A percentile compares a stretch with the other conserved stretches of the same genome.
Conservation (phyloP, 1,140 invertebrate species). For the Galleria mellonella region DNA sequence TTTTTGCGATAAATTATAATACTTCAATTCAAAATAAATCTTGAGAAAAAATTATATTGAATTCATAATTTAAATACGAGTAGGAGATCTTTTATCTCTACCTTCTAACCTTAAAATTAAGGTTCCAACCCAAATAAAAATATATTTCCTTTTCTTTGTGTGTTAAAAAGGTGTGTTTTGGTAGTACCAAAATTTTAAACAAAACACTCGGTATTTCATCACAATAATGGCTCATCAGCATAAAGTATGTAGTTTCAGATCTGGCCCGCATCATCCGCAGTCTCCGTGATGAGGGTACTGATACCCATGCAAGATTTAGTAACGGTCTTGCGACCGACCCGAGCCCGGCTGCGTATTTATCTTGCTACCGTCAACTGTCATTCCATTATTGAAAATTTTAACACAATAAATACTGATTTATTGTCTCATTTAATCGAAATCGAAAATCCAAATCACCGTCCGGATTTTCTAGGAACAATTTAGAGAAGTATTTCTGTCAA, state of each 20-base stretch:
- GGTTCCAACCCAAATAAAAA: no score
- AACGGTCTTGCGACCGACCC: constrained; percentile 14
- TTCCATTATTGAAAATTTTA: constrained; percentile 20
- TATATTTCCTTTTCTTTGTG: no score
- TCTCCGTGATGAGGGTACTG: constrained; percentile 26
- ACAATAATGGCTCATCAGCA: constrained; percentile 8
- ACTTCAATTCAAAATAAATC: no score
- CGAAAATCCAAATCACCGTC: no score
- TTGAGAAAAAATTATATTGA: no score
- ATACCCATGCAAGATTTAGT: constrained; percentile 24
- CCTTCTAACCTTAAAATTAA: no score
- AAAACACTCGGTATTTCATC: constrained; percentile 1
- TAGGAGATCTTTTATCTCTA: no score
- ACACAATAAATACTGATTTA: constrained; percentile 6
- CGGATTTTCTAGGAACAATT: no score
- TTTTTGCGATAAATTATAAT: no score
- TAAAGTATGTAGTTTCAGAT: neutral
- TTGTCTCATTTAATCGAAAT: neutral
- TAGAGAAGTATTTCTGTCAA: no score
- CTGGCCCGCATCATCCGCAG: neutral
- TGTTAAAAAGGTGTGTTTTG: no score
- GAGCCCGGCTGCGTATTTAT: constrained; percentile 18
- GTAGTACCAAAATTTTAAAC: neutral
- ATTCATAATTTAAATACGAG: no score
- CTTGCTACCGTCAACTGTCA: constrained; percentile 23